A percentile compares a stretch with the other conserved stretches of the same genome.
phyloP scores from a whole-genome alignment of 2,113 vertebrate genomes.

The Oenanthe oenanthe region DNA sequence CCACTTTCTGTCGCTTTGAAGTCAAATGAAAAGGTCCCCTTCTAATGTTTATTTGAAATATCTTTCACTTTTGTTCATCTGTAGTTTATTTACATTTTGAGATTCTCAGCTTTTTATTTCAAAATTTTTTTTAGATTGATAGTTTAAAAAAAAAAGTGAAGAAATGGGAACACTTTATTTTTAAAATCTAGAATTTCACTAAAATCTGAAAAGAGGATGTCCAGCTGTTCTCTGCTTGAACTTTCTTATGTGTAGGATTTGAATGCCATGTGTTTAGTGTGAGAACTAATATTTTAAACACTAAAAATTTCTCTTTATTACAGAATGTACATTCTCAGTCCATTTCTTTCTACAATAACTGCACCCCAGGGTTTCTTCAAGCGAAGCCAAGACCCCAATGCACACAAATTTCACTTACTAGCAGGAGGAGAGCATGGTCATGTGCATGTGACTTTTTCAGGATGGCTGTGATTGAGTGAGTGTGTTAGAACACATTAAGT shows the following conservation, averaged over 20 bases:
- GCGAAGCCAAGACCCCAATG: neutral
- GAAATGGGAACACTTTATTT: constrained; percentile 12
- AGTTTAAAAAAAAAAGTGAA: neutral
- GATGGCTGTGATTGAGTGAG: neutral
- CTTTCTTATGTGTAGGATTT: neutral
- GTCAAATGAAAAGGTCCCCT: neutral
- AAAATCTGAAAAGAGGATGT: neutral
- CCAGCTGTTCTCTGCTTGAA: constrained; percentile 1
- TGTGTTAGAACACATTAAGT: constrained; percentile 6
- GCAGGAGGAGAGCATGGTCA: neutral
- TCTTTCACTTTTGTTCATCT: neutral
- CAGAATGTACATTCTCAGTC: constrained; percentile 3
- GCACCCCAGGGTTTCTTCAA: neutral
- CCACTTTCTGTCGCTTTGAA: neutral
- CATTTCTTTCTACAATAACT: constrained; percentile 12
- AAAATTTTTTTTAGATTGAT: neutral
- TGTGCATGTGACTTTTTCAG: neutral
- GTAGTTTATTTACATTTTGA: constrained; percentile 14
- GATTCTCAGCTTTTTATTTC: neutral
- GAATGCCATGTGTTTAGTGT: neutral
- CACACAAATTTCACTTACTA: neutral
- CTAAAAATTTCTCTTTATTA: neutral
- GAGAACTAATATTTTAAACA: neutral
- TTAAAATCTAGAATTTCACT: constrained; percentile 49
- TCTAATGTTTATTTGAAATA: constrained; percentile 35